phyloP scores from a whole-genome alignment of 2,113 vertebrate genomes.

The Neolamprologus fasciatus region DNA sequence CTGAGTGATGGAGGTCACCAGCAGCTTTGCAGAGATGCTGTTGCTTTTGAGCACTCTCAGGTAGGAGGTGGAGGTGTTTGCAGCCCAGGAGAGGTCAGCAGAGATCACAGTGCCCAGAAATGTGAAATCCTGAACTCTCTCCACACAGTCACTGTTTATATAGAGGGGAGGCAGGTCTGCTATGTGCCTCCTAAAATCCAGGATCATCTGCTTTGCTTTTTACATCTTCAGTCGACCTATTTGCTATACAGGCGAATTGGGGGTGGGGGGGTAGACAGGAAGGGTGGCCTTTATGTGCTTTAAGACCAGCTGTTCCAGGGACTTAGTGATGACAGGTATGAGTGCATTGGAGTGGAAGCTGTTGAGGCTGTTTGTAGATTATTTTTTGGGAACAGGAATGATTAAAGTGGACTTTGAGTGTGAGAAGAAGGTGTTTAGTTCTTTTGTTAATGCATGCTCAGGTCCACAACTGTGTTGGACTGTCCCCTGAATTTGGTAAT shows the following conservation, averaged over 20 bases:
- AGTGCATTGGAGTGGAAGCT: neutral
- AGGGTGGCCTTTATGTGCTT: neutral
- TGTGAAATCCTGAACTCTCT: neutral
- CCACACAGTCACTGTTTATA: neutral
- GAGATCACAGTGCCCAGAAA: neutral
- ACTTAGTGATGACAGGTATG: neutral
- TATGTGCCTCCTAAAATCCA: neutral
- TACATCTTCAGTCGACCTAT: no score
- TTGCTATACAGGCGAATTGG: no score
- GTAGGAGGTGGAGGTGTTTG: neutral
- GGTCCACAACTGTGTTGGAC: neutral
- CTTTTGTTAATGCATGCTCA: neutral
- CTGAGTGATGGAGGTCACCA: neutral
- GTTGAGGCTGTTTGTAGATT: neutral
- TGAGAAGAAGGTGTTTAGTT: neutral
- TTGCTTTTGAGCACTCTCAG: neutral
- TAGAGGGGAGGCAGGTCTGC: neutral
- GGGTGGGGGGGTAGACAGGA: neutral
- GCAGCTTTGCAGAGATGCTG: neutral
- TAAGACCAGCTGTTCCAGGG: neutral
- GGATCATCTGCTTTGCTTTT: neutral
- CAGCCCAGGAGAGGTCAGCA: neutral
- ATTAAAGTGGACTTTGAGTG: neutral
- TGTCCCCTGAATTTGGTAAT: neutral
- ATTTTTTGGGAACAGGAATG: neutral